phyloP scores from a whole-genome alignment of 2,888 invertebrate genomes.

The Tanypteryx hageni region DNA sequence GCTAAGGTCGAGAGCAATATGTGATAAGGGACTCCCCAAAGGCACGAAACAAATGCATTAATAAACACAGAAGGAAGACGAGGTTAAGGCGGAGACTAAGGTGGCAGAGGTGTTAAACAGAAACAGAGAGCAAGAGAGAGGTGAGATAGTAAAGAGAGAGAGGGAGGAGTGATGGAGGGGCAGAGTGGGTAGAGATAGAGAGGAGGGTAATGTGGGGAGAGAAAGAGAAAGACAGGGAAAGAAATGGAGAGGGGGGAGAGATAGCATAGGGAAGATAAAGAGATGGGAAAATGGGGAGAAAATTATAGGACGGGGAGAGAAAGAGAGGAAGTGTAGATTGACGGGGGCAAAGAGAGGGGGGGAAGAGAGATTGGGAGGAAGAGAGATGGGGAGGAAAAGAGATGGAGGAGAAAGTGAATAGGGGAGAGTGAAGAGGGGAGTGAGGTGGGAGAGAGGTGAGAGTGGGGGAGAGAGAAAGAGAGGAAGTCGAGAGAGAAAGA shows the following conservation, averaged over 20 bases:
- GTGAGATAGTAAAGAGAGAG: too few relatives aligned
- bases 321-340: background rate
- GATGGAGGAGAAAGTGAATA: too few relatives aligned
- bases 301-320: too few relatives aligned
- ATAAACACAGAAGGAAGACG: background rate
- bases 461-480: background rate
- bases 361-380: background rate
- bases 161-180: too few relatives aligned
- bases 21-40: background rate
- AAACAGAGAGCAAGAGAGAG: too few relatives aligned
- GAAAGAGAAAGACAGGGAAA: background rate
- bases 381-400: too few relatives aligned
- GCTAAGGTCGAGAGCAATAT: background rate
- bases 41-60: constrained; percentile 7
- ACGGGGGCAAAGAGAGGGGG: too few relatives aligned
- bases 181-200: too few relatives aligned
- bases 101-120: background rate
- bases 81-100: background rate
- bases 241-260: background rate
- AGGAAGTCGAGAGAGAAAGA: too few relatives aligned
- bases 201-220: too few relatives aligned
- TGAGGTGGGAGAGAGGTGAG: background rate
- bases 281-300: background rate
- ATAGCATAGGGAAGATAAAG: background rate
- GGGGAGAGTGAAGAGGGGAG: background rate